Conservation (phyloP, 2,113 vertebrate genomes). For the Leptocoma aspasia region DNA sequence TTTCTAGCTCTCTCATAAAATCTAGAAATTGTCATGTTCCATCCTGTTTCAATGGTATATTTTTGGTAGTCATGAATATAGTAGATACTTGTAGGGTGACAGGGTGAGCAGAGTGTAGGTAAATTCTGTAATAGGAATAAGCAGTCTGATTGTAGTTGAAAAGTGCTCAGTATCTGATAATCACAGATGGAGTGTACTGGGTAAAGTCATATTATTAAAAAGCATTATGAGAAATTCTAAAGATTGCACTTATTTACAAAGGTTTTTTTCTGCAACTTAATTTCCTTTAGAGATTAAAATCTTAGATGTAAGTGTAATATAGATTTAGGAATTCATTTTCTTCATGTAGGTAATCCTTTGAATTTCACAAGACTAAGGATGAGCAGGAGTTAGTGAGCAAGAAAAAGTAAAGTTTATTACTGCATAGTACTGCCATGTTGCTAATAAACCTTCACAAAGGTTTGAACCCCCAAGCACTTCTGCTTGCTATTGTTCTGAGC, state of each 20-base stretch:
- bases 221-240: neutral
- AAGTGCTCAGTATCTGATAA: neutral
- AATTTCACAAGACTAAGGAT: neutral
- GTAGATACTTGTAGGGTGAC: neutral
- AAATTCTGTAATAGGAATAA: neutral
- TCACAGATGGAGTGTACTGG: neutral
- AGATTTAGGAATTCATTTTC: neutral
- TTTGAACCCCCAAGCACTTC: neutral
- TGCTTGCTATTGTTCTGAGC: neutral
- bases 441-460: neutral
- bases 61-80: neutral
- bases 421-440: neutral
- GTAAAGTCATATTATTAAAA: neutral
- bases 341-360: neutral
- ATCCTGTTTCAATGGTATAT: neutral
- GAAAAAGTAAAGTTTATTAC: neutral
- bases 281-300: neutral
- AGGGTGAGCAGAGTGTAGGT: neutral
- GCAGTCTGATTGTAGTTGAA: neutral
- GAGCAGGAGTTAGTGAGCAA: neutral
- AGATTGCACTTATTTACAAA: neutral
- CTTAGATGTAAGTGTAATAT: neutral
- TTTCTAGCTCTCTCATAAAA: neutral
- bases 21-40: neutral
- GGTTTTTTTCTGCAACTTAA: neutral